These are phyloP conservation scores for Centropus bengalensis DNA, from an alignment of 2,113 vertebrate species.

Conservation along the genomic window DNA sequence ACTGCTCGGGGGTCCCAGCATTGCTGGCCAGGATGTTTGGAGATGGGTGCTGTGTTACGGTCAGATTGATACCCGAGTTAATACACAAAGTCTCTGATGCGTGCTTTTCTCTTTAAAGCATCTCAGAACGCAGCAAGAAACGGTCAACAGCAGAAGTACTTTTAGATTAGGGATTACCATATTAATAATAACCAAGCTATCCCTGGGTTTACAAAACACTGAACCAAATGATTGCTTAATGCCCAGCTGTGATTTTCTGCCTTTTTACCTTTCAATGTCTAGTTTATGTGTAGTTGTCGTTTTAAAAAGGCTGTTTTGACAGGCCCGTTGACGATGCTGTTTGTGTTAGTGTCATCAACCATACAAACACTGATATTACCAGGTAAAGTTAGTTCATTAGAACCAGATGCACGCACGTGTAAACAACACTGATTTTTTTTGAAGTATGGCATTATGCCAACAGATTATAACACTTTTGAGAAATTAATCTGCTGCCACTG, in stretches of 20 bases:
- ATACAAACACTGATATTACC: slow-evolving; percentile 8
- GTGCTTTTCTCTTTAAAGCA: background rate
- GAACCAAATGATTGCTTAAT: background rate
- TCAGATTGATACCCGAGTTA: background rate
- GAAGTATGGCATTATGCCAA: background rate
- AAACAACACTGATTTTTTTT: background rate
- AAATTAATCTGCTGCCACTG: slow-evolving; percentile 2
- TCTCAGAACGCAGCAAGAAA: background rate
- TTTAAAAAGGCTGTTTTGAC: slow-evolving; percentile 41
- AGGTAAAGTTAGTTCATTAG: slow-evolving; percentile 31
- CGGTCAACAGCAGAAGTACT: background rate
- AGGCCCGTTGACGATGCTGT: background rate
- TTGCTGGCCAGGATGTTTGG: background rate
- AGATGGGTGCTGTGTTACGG: background rate
- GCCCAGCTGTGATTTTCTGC: background rate
- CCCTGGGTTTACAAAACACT: background rate
- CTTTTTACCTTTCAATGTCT: slow-evolving; percentile 16
- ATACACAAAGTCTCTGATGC: background rate
- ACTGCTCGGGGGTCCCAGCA: background rate
- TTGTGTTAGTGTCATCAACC: slow-evolving; percentile 28
- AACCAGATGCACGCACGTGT: background rate
- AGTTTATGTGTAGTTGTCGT: background rate
- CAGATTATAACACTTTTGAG: background rate
- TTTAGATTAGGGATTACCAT: background rate
- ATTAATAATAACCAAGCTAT: background rate